These are phyloP conservation scores for Muntiacus reevesi DNA, from an alignment of 2,113 vertebrate species.

Conservation along the genomic window DNA sequence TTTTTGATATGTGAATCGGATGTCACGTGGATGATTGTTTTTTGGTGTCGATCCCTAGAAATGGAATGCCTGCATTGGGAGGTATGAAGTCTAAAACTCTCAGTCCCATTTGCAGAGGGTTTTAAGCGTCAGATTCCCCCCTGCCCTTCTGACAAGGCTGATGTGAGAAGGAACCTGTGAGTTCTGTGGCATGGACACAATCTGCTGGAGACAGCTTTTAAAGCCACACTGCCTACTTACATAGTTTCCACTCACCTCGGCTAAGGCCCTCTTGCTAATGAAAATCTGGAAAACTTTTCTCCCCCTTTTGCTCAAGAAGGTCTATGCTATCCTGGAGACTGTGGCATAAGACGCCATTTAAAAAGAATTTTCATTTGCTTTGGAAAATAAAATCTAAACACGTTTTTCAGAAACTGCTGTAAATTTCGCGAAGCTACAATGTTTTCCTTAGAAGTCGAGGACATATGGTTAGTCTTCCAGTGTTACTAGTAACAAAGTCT, in stretches of 20 bases:
- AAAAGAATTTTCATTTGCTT: slow-evolving; percentile 53
- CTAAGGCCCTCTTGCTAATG: not conserved
- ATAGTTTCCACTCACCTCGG: accelerated
- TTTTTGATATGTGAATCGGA: accelerated
- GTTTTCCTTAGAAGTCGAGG: slow-evolving; percentile 59
- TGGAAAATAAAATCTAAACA: slow-evolving; percentile 56
- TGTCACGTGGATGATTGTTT: not conserved
- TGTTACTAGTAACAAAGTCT: slow-evolving; percentile 71
- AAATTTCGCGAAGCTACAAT: slow-evolving; percentile 63
- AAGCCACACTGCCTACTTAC: accelerated
- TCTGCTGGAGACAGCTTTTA: accelerated
- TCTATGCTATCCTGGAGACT: not conserved
- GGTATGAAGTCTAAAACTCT: not conserved
- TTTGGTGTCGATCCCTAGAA: accelerated
- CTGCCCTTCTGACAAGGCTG: not conserved
- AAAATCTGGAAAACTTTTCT: not conserved
- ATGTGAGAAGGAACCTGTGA: not conserved
- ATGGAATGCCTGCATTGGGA: not conserved
- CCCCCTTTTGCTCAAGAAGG: not conserved
- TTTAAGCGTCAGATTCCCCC: not conserved
- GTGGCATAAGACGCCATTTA: not conserved
- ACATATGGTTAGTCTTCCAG: slow-evolving; percentile 73
- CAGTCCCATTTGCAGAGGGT: accelerated
- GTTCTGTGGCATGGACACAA: accelerated
- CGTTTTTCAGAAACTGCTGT: slow-evolving; percentile 63